phyloP scores from a whole-genome alignment of 2,797 vertebrate genomes.

The Pagetopsis macropterus region DNA sequence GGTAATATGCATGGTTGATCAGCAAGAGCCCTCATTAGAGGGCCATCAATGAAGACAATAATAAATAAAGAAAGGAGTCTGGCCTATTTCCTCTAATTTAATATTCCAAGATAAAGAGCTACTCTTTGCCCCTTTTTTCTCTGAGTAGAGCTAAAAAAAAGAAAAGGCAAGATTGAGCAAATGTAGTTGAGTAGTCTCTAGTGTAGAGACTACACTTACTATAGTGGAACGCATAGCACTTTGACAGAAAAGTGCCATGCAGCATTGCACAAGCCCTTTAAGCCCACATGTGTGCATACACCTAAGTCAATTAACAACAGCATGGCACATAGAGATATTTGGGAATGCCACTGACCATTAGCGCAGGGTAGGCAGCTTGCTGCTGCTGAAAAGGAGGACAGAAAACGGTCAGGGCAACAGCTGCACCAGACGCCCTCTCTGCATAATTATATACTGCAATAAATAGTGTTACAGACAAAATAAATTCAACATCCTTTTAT shows the following conservation, averaged over 20 bases:
- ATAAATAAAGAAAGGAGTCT: slow-evolving; percentile 83
- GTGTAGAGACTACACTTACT: slow-evolving; percentile 38
- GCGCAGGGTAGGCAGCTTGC: slow-evolving; percentile 74
- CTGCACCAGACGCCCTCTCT: slow-evolving; percentile 9
- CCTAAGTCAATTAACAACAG: slow-evolving; percentile 45
- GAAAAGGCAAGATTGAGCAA: slow-evolving; percentile 38
- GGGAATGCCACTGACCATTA: slow-evolving; percentile 75
- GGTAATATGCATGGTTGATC: slow-evolving; percentile 86
- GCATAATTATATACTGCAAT: slow-evolving; percentile 8
- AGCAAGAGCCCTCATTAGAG: slow-evolving; percentile 86
- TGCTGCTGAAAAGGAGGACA: slow-evolving; percentile 70
- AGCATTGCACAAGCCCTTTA: slow-evolving; percentile 52
- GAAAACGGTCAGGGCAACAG: slow-evolving; percentile 45
- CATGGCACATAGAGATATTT: slow-evolving; percentile 39
- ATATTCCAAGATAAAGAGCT: slow-evolving; percentile 83
- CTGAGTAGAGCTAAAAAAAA: slow-evolving; percentile 44
- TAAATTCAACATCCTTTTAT: slow-evolving; percentile 2
- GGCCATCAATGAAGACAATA: slow-evolving; percentile 82
- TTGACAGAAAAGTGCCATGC: slow-evolving; percentile 48
- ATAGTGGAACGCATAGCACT: slow-evolving; percentile 29
- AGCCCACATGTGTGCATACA: slow-evolving; percentile 46
- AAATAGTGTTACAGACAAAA: slow-evolving; percentile 15
- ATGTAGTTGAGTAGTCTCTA: slow-evolving; percentile 35
- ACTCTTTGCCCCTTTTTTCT: slow-evolving; percentile 68
- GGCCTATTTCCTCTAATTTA: slow-evolving; percentile 83